Base-by-base conservation (phyloP, 2,113 vertebrate species). In the Dissostichus mawsoni region DNA sequence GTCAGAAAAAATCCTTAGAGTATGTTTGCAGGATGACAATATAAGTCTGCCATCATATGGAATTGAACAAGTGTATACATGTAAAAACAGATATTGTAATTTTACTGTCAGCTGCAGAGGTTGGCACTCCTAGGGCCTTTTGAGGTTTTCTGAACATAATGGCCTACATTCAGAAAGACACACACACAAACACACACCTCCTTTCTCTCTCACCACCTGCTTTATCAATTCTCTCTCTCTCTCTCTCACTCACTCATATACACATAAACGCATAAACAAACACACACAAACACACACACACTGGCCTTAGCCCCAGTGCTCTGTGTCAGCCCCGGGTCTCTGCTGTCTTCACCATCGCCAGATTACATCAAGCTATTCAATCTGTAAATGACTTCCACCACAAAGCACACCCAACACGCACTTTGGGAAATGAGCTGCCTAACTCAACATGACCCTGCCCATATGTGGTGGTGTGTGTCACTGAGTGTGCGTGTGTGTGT, bases 381-480 rank as follows among this genome's bases (percentile, higher is more conserved):
- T 94, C 90, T 90, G 81, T 93, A 92, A 95, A 93, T 93, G 92
- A 93, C 92, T 92, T 90, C 84, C 85, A 90, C 80, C 90, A 86
- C 86, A 91, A 89, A 90, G 89, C 88, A 88, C 90, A 90, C 83
- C 81, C 92, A 90, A 88, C 91, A 83, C 86, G 88, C 93, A 94
- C 93, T 95, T 89, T 94, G 90, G 91, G 88, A 94, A 92, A 94
- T 93, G 92, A 94, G 92, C 90, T 92, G 56, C 87, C 88, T 92
- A 90, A 92, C 90, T 91, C 88, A 86, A 90, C 87, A 85, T 91
- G 90, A 91, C 92, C 90, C 93, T 86, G 74, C 87, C 78, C 83
- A 77, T 84, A 81, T 90, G 83, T 86, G 78, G 78, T 68, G 81
- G 53, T 83, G 85, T 85, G 82, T 80, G 78, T 14, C 52, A 69